Base-by-base conservation (phyloP, 2,888 invertebrate genomes). In the Noctua comes region DNA sequence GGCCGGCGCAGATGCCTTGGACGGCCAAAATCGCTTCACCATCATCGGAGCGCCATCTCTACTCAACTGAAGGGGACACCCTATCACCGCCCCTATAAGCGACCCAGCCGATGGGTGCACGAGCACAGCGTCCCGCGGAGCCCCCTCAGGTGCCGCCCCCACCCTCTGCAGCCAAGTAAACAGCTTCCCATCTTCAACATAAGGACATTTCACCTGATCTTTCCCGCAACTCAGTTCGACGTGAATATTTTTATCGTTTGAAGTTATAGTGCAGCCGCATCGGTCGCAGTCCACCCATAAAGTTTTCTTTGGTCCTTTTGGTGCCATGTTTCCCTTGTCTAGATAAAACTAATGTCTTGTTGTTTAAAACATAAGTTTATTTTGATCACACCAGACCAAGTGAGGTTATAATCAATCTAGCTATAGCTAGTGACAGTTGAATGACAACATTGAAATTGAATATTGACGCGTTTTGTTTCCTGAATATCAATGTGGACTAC, bases 211-310 rank as follows among this genome's bases (percentile, higher is more conserved):
- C 24, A 95, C 88, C 88, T 96, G 96, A 89, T 97, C 94, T 86
- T 93, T 94, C 4, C 68, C 90, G 92, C 98, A 98, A 90, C 97
- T 95, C 57, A 93, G 90, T 79, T 95, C 96, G 66, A 93, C 83
- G 85, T 98, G 98, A 83, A 92, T 84, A 74, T 97, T 96, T 85
- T 95, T 93, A 88, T 98, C 98, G 91, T 97, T 98, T 65, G 97
- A 95, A 73, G 97, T 93, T 90, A 98, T 91, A 83, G 93, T 96
- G 69, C 96, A 95, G 8, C 95, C 93, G 90, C 98, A 98, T 62
- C 94, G 95, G 66, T 97, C 97, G 91, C 98, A 98, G 75, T 97
- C 97, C 36, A 97, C 95, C 98, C 98, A 98, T 11, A 96, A 91
- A 4, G 97, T 95, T 80, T 96, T 97, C 91, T 97, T 97, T 76